Base-by-base conservation (phyloP, 2,888 invertebrate species). In the Limnephilus auricula region DNA sequence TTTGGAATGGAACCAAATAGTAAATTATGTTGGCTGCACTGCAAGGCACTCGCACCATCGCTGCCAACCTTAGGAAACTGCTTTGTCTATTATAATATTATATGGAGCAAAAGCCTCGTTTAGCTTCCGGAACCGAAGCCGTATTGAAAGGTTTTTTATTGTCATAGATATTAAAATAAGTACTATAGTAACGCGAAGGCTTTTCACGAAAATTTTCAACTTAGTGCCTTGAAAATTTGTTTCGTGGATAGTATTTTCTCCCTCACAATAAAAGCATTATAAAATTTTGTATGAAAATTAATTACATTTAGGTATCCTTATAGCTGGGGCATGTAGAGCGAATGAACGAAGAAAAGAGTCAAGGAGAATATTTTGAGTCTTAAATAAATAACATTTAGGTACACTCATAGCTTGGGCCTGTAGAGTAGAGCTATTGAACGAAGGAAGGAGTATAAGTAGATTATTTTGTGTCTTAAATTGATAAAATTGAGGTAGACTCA, bases 1-100 rank as follows among this genome's bases (percentile, higher is more conserved):
- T 92, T 92, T 92, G 92, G 92, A 92, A 92, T 90, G 90, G 90
- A 37, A 92, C 92, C 92, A 92, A 92, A 91, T 90, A 90, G 90
- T 92, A 90, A 92, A 92, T 92, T 92, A 86, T 82, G 79, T 92
- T 92, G 90, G 92, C 92, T 89, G 92, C 92, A 89, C 85, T 90
- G 92, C 90, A 89, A 85, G 78, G 18, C 45, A 40, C 85, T 86
- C 45, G 82, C 85, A 30, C 78, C 78, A 79, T 34, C 32, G 31
- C 87, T 88, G 87, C 87, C 87, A 88, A 88, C 87, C 87, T 31
- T 31, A 86, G 86, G 50, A 88, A 65, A 37, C 87, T 88, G 34
- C 87, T 88, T 79, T 88, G 87, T 88, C 87, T 88, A 88, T 88
- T 88, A 85, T n/a, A 65, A 65, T 65, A 65, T n/a, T 85, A 78